Base-by-base conservation (phyloP, 2,888 invertebrate genomes). In the Gortyna flavago region DNA sequence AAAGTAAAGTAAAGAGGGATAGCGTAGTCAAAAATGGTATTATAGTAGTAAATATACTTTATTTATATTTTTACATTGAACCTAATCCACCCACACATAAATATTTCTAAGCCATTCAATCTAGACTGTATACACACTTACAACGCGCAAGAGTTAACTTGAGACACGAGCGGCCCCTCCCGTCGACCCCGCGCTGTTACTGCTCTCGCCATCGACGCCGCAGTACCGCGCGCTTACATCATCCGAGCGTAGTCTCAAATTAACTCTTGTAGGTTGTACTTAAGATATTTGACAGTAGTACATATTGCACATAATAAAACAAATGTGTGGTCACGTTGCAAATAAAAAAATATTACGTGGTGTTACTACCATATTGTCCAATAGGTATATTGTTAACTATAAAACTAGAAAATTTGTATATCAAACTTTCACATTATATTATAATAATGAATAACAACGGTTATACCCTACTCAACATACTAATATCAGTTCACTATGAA, bases 21-120 rank as follows among this genome's bases (percentile, higher is more conserved):
- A 41, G 69, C n/a, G 2, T 54, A 73, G 72, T 80, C 61, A 75
- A 84, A 72, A 72, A 84, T 65, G 16, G 35, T 72, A 74, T n/a
- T 70, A 48, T 38, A 62, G n/a, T 69, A 68, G 61, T 75, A 80
- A 84, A 80, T 67, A 84, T 62, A 84, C 57, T 65, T 74, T 84
- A 79, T 79, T 67, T 41, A 66, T 64, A 70, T 73, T 51, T 69
- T 29, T 67, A 72, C 48, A 66, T 65, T 79, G 70, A 65, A 72
- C 61, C 51, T 62, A 69, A 51, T 64, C 25, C 72, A 70, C 51
- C 59, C 70, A 41, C 8, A 41, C 6, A 76, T n/a, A 76, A 61
- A 74, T 71, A 85, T 76, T 66, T 81, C 32, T 57, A 69, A 77
- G 51, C 35, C 32, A 65, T 59, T 51, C 61, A 66, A 69, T 54